Evolutionary conservation across 2,797 vertebrate species (phyloP), one percentile per base, ranked within the genome.

Genomic region (Valencia hispanica): DNA sequence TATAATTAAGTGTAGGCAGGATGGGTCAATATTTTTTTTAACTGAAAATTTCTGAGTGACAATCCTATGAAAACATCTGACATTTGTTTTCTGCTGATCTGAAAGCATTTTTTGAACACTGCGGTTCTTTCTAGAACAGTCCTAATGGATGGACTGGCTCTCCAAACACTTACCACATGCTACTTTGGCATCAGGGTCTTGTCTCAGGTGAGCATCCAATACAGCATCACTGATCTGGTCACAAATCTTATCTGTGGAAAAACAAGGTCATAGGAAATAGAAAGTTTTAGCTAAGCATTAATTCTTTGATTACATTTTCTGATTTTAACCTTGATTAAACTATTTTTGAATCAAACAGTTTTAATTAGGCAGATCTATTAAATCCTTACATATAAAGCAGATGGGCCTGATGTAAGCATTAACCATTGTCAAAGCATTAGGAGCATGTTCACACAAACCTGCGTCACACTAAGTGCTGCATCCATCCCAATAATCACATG

Each of bases 191-290:
- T 99, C 96, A 0, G 98, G 97, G 82, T 99, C 97, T 86, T 99
- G 96, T 70, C 91, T 96, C 81, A 99, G 97, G 70, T 99, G 97
- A 20, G 97, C 97, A 17, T 99, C 98, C 82, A 99, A 94, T 45
- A 99, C 97, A 0, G 98, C 98, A 12, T 99, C 97, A 14, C 97
- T 98, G 87, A 98, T 98, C 78, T 98, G 97, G 90, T 98, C 98
- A 68, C 98, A 99, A 72, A 99, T 97, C 86, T 99, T 99, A 95
- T 99, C 98, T 99, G 92, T 47, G 41, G 68, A 51, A 63, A 0
- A 75, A 91, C 34, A 66, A 25, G 1, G 2, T 8, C 25, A n/a
- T 15, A n/a, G 12, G 25, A 43, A 36, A 63, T 34, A 1, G 1
- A 63, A 34, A 34, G 32, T 36, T 15, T 59, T 20, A 59, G 4